phyloP scores from a whole-genome alignment of 2,888 invertebrate genomes.

The Diaphora mendica region DNA sequence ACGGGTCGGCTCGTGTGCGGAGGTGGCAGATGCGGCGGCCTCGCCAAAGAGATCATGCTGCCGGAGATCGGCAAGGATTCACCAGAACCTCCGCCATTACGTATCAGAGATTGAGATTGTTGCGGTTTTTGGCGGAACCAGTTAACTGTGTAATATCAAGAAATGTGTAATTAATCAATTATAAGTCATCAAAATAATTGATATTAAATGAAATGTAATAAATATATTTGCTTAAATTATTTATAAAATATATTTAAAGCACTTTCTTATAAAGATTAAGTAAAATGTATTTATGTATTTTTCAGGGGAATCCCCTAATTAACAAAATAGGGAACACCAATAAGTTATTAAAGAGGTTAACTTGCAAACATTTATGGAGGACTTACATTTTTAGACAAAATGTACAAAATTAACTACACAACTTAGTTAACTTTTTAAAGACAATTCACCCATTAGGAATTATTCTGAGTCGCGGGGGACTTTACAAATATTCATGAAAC shows the following conservation, averaged over 20 bases:
- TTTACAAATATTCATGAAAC: no score
- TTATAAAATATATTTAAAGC: no score
- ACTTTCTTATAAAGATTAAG: not conserved
- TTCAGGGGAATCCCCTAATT: no score
- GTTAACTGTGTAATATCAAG: slow-evolving; percentile 73
- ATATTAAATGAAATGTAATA: no score
- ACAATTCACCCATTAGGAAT: no score
- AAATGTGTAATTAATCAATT: not conserved
- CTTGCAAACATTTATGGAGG: no score
- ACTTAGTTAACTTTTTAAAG: no score
- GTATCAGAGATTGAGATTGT: slow-evolving; percentile 72
- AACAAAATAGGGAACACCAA: not conserved
- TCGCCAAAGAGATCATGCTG: slow-evolving; percentile 85
- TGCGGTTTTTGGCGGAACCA: slow-evolving; percentile 88
- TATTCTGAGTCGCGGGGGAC: no score
- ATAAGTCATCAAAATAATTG: not conserved
- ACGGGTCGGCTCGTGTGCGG: slow-evolving; percentile 68
- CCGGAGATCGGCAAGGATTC: slow-evolving; percentile 84
- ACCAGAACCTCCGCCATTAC: slow-evolving; percentile 84
- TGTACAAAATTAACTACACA: no score
- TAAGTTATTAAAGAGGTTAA: no score
- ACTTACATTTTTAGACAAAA: no score
- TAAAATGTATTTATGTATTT: not conserved
- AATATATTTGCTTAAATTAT: no score
- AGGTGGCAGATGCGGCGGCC: slow-evolving; percentile 64